Base-by-base conservation (phyloP, 1,140 invertebrate genomes). In the Drosophila nannoptera region DNA sequence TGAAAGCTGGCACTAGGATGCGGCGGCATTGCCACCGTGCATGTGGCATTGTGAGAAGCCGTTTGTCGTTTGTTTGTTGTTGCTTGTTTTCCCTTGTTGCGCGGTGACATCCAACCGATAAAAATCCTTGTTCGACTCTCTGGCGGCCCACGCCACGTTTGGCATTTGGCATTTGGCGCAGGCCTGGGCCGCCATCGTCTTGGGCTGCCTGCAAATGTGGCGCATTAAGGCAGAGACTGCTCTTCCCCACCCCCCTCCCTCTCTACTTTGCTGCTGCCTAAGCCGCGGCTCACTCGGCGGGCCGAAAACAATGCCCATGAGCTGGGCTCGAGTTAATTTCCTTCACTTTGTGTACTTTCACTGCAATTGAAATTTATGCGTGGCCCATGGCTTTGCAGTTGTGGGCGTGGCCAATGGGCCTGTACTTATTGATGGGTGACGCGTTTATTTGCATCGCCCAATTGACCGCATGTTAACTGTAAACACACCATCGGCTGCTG, bases 351-450 rank as follows among this genome's bases (percentile, higher is more conserved):
- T 46, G 73, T 76, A 83, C 78, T 83, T 83, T 83, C 78, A 84
- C 78, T 83, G 75, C 80, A 73, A 69, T 83, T 72, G 71, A 60
- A 66, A 73, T 83, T 78, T 78, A 83, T 82, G 78, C 78, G 71
- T 82, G 48, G 62, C 50, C 60, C 49, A 48, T 54, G 56, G 61
- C 36, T 29, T 52, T 42, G 32, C 46, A 31, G 8, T 16, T 3
- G 14, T 22, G 42, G 74, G 61, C 40, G 48, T 63, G 54, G 40
- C 54, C 58, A 54, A 49, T 60, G 68, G 16, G 54, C 54, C 58
- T 58, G 45, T 42, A 55, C 33, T 69, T 64, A 73, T 74, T 80
- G 73, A 76, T 62, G 80, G 73, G 81, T 86, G 77, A 78, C 80
- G 80, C 65, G 54, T 55, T 45, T 53, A 78, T 84, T 84, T 67